Conservation (phyloP, 2,113 vertebrate genomes). For the Centropus unirufus region DNA sequence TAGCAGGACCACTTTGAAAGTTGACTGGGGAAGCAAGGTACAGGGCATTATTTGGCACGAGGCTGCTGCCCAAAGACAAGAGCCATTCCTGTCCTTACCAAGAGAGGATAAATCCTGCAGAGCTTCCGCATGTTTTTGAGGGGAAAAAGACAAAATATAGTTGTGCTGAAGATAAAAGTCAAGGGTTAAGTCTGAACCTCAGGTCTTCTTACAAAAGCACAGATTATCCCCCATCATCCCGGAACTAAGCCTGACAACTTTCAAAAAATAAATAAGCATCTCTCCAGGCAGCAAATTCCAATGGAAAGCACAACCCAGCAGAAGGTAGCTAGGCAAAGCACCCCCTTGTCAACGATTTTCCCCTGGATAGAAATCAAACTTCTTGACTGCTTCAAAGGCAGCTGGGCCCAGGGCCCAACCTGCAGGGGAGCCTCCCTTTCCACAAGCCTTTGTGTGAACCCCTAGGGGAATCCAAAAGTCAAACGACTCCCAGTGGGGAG, state of each 20-base stretch:
- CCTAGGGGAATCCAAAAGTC: neutral
- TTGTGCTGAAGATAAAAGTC: neutral
- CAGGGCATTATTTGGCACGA: neutral
- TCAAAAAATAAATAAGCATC: neutral
- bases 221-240: neutral
- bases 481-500: neutral
- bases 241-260: slow-evolving; percentile 29
- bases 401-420: slow-evolving; percentile 1
- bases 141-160: neutral
- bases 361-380: neutral
- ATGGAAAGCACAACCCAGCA: slow-evolving; percentile 13
- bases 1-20: neutral
- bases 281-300: slow-evolving; percentile 42
- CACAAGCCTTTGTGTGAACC: neutral
- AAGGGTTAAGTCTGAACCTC: neutral
- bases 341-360: neutral
- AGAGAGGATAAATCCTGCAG: neutral
- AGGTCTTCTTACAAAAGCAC: neutral
- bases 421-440: neutral
- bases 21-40: neutral
- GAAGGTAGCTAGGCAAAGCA: slow-evolving; percentile 33
- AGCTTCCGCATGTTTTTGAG: neutral
- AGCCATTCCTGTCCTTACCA: neutral
- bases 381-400: slow-evolving; percentile 36
- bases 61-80: neutral